Evolutionary conservation across 2,797 vertebrate species (phyloP).

Genomic region (Coracias cyanogaster): DNA sequence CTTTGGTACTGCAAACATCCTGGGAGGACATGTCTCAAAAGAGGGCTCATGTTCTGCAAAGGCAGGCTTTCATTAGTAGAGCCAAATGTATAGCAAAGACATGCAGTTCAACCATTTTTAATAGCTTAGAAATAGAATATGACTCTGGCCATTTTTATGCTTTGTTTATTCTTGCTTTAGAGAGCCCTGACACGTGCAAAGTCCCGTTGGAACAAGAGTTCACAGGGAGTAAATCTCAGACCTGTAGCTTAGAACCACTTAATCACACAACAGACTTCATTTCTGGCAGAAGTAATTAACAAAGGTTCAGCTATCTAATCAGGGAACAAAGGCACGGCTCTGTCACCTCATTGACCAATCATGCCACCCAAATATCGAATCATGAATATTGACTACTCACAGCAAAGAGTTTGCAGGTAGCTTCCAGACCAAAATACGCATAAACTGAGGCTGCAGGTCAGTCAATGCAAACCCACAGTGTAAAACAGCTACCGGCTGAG

Average conservation of each 20-base stretch:
- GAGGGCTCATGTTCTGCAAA: background rate
- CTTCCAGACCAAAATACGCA: background rate
- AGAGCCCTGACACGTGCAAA: background rate
- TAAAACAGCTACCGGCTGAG: background rate
- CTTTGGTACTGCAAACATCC: background rate
- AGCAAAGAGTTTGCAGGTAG: background rate
- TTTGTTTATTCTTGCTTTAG: background rate
- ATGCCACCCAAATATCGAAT: constrained; percentile 42
- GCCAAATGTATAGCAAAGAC: background rate
- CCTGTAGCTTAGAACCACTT: constrained; percentile 68
- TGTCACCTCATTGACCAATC: constrained; percentile 68
- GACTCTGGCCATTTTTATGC: background rate
- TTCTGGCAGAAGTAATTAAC: constrained; percentile 77
- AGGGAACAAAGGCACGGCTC: constrained; percentile 57
- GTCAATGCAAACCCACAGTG: background rate
- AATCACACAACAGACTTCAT: constrained; percentile 74
- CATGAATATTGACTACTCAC: constrained; percentile 41
- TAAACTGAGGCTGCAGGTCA: constrained; percentile 3
- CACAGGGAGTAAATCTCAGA: constrained; percentile 72
- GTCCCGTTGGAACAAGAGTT: constrained; percentile 52
- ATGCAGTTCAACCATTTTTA: background rate
- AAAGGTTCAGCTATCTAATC: constrained; percentile 70
- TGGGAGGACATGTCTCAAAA: background rate
- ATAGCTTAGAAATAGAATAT: background rate
- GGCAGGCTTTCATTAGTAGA: background rate